These are phyloP conservation scores for Cettia cetti DNA, from an alignment of 2,113 vertebrate genomes.

Conservation along the genomic window DNA sequence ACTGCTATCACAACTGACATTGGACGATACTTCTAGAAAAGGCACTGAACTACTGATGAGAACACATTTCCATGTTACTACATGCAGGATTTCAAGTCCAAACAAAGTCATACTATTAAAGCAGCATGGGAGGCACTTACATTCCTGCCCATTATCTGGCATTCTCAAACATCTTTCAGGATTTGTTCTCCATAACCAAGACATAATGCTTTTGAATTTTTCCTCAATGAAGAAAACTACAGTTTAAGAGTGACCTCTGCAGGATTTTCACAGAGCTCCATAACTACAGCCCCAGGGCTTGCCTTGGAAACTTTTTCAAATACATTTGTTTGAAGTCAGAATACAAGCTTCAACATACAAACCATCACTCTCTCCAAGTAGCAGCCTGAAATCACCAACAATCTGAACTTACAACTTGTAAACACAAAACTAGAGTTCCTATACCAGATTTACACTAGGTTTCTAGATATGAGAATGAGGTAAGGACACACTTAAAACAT, in stretches of 20 bases:
- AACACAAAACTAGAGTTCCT: not conserved
- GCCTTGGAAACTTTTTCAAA: not conserved
- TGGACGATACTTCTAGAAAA: not conserved
- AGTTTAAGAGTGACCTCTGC: constrained; percentile 34
- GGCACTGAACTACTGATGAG: not conserved
- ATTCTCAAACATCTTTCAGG: not conserved
- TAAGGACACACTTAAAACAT: not conserved
- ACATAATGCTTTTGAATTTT: fast-evolving
- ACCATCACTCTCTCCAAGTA: fast-evolving
- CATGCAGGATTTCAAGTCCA: not conserved
- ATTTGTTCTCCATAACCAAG: not conserved
- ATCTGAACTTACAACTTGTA: not conserved
- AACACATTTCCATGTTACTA: not conserved
- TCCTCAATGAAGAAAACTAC: not conserved
- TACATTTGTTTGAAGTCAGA: not conserved
- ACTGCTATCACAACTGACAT: not conserved
- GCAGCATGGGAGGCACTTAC: not conserved
- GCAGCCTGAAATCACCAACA: not conserved
- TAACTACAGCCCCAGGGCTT: not conserved
- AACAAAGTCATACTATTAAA: not conserved
- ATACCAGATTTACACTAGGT: not conserved
- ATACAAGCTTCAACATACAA: not conserved
- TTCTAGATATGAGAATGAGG: not conserved
- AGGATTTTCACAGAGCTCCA: not conserved
- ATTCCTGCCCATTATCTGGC: not conserved